A percentile compares a stretch with the other conserved stretches of the same genome.
Evolutionary conservation across 2,113 vertebrate genomes (phyloP).

Genomic region (Phocoena phocoena): DNA sequence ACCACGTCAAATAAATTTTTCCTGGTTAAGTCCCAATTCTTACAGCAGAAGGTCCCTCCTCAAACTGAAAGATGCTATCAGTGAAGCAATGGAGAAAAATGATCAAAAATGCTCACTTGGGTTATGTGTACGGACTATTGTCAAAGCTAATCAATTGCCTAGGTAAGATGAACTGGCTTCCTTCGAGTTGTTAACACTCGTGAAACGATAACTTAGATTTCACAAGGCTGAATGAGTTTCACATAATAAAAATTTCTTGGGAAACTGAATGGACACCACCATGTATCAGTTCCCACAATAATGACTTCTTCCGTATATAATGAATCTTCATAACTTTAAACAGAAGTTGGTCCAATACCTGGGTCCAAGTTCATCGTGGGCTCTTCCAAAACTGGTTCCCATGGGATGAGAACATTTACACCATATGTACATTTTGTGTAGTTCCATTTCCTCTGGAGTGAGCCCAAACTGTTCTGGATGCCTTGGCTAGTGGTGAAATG

Average conservation of each 20-base stretch:
- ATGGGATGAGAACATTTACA: background rate
- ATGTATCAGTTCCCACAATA: background rate
- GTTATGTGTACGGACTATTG: background rate
- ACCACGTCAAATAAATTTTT: slow-evolving; percentile 24
- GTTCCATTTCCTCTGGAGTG: background rate
- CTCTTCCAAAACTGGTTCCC: slow-evolving; percentile 40
- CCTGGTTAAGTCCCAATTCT: slow-evolving; percentile 29
- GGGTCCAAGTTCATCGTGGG: background rate
- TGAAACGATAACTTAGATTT: slow-evolving; percentile 17
- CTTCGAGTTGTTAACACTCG: background rate
- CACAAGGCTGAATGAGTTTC: background rate
- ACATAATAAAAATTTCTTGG: background rate
- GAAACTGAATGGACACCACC: background rate
- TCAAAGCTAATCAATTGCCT: background rate
- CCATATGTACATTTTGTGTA: background rate
- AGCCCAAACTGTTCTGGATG: background rate
- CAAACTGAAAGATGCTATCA: background rate
- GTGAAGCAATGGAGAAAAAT: background rate
- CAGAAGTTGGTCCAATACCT: background rate
- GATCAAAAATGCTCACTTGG: background rate
- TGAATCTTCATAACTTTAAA: slow-evolving; percentile 24
- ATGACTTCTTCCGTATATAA: background rate
- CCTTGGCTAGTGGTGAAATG: background rate
- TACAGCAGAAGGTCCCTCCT: slow-evolving; percentile 24
- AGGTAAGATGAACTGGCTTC: background rate